phyloP scores from a whole-genome alignment of 2,888 invertebrate genomes.

The Synergus itoensis region DNA sequence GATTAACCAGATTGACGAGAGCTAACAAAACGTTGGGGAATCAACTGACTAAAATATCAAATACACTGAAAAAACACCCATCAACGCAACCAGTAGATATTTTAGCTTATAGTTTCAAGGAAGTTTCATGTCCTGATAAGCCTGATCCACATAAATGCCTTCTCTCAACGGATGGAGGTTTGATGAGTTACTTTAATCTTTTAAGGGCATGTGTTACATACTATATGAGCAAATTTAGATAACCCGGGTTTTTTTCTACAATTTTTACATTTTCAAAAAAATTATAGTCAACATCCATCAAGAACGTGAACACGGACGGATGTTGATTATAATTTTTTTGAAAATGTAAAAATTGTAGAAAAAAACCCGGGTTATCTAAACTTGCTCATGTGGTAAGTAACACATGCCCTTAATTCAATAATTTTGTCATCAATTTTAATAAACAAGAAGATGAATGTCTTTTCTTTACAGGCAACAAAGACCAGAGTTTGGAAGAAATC shows the following conservation, averaged over 20 bases:
- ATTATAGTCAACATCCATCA: too few species aligned
- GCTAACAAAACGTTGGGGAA: slow-evolving; percentile 80
- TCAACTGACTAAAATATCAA: slow-evolving; percentile 79
- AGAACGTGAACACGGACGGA: too few species aligned
- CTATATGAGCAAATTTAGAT: too few species aligned
- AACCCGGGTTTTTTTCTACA: too few species aligned
- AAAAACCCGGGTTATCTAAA: too few species aligned
- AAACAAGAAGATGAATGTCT: slow-evolving; percentile 3
- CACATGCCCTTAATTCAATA: too few species aligned
- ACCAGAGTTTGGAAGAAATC: slow-evolving; percentile 87
- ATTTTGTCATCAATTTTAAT: background rate
- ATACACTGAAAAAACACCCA: slow-evolving; percentile 78
- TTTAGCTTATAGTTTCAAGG: slow-evolving; percentile 65
- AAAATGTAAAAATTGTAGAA: too few species aligned
- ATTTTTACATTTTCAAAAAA: too few species aligned
- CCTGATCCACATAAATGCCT: slow-evolving; percentile 56
- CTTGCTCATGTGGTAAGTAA: too few species aligned
- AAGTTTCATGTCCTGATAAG: slow-evolving; percentile 56
- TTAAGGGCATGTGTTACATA: too few species aligned
- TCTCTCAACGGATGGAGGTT: slow-evolving; percentile 60
- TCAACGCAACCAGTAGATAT: slow-evolving; percentile 64
- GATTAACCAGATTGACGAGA: slow-evolving; percentile 83
- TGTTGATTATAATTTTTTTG: too few species aligned
- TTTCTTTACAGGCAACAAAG: slow-evolving; percentile 61
- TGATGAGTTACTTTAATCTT: slow-evolving; percentile 43